These are phyloP conservation scores for Okapia johnstoni DNA, from an alignment of 2,113 vertebrate species.

Conservation along the genomic window DNA sequence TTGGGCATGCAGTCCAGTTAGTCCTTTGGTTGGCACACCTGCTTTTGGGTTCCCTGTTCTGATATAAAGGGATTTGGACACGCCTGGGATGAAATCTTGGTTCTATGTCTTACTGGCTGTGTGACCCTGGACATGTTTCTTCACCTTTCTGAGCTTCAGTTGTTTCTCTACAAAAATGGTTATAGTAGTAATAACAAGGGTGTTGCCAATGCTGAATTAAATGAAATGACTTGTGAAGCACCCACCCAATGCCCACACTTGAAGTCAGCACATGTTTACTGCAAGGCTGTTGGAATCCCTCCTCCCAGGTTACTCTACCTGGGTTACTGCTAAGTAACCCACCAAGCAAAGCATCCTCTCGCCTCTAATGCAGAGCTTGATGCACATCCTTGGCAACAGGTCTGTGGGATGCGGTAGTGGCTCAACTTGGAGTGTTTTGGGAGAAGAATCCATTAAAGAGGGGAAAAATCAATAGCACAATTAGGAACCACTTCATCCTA, in stretches of 20 bases:
- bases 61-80: background rate
- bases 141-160: background rate
- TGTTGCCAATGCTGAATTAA: background rate
- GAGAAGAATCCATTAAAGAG: slow-evolving; percentile 80
- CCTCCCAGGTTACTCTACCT: background rate
- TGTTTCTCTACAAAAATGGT: background rate
- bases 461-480: slow-evolving; percentile 80
- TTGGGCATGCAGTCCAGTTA: accelerated
- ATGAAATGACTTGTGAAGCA: background rate
- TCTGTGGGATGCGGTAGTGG: slow-evolving; percentile 45
- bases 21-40: accelerated
- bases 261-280: background rate
- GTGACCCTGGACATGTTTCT: background rate
- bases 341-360: background rate
- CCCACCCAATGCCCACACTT: background rate
- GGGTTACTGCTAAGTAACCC: background rate
- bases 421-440: slow-evolving; percentile 68
- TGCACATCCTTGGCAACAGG: slow-evolving; percentile 52
- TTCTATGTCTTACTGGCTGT: background rate
- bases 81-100: background rate
- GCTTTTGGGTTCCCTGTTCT: background rate
- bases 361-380: slow-evolving; percentile 3
- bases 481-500: slow-evolving; percentile 78
- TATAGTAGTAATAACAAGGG: background rate
- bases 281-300: background rate